Conservation (phyloP, 2,888 invertebrate genomes). For the Machimus atricapillus region DNA sequence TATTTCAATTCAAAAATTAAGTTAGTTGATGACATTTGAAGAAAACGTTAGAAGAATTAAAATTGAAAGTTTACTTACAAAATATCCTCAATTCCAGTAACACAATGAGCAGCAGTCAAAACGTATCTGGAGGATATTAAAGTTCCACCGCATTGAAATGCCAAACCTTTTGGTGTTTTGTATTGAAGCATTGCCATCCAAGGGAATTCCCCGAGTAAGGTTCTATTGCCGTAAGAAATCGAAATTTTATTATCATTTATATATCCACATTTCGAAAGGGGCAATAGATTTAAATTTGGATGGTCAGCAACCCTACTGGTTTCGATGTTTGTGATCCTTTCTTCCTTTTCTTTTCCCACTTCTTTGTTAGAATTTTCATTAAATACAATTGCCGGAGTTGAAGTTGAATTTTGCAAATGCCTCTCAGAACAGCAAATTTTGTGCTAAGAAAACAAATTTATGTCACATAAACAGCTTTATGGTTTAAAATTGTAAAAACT, state of each 20-base stretch:
- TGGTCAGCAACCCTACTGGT: constrained; percentile 26
- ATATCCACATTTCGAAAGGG: constrained; percentile 64
- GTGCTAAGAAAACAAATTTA: too few species aligned
- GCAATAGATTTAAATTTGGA: constrained; percentile 34
- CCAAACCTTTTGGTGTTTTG: constrained; percentile 52
- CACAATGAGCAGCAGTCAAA: constrained; percentile 58
- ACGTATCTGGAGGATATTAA: constrained; percentile 55
- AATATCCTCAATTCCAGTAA: constrained; percentile 43
- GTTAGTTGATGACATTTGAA: not conserved
- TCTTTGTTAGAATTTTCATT: too few species aligned
- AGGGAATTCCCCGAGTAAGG: constrained; percentile 71
- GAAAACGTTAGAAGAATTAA: not conserved
- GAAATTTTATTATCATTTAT: constrained; percentile 59
- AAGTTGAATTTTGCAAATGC: too few species aligned
- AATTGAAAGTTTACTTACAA: constrained; percentile 50
- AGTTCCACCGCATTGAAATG: constrained; percentile 60
- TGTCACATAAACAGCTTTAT: too few species aligned
- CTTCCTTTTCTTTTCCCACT: too few species aligned
- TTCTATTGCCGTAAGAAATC: constrained; percentile 70
- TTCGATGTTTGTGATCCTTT: not conserved
- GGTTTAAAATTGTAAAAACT: too few species aligned
- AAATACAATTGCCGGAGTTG: too few species aligned
- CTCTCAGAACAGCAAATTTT: too few species aligned
- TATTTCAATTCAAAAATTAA: too few species aligned
- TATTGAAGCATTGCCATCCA: constrained; percentile 81